phyloP scores from a whole-genome alignment of 2,797 vertebrate genomes.

The Eulemur mongoz region DNA sequence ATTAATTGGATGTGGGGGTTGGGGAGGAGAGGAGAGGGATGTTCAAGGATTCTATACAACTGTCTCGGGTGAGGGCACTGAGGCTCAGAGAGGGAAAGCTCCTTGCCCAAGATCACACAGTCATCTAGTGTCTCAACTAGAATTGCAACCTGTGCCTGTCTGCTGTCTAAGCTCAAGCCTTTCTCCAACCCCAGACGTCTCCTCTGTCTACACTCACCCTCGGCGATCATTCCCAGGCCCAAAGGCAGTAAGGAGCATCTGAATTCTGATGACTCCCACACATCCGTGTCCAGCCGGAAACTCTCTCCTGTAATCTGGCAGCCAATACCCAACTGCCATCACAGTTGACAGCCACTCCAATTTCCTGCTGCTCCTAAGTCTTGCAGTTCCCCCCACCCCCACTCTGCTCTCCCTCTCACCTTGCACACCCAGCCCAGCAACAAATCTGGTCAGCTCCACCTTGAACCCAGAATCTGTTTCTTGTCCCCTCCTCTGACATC shows the following conservation, averaged over 20 bases:
- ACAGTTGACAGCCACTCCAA: neutral
- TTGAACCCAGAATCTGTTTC: neutral
- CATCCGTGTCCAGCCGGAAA: neutral
- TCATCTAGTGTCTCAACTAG: neutral
- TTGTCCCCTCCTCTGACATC: neutral
- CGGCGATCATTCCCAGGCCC: neutral
- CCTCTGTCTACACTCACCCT: neutral
- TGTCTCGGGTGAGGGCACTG: neutral
- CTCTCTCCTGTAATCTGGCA: neutral
- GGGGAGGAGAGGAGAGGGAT: neutral
- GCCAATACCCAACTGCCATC: neutral
- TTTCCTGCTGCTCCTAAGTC: too few relatives aligned
- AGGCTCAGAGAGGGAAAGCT: neutral
- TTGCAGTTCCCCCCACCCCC: neutral
- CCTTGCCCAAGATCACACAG: neutral
- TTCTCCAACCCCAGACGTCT: neutral
- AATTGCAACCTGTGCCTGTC: neutral
- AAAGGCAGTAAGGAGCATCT: neutral
- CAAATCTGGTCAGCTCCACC: neutral
- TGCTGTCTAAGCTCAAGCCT: neutral
- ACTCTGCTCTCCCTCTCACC: neutral
- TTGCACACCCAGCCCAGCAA: neutral
- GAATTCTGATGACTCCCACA: neutral
- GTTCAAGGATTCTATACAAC: neutral
- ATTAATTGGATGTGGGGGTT: neutral